Evolutionary conservation across 1,140 invertebrate genomes (phyloP).

Genomic region (Fopius arisanus): DNA sequence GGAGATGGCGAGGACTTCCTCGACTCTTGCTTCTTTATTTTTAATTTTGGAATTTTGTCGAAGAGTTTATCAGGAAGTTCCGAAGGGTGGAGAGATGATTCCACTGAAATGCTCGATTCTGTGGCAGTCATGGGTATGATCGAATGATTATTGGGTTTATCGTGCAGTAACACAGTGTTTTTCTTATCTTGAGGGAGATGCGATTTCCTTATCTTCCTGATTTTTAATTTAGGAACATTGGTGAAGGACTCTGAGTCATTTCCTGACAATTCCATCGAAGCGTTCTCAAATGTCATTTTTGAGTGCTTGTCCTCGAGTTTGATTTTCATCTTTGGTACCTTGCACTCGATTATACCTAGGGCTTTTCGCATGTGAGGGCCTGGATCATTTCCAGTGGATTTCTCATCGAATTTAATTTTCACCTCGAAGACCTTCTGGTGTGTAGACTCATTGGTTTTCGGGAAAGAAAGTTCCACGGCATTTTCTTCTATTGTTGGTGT

Average conservation of each 20-base stretch:
- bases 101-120: neutral
- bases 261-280: conserved; percentile 39
- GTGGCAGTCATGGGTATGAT: neutral
- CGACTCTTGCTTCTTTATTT: conserved; percentile 45
- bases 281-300: conserved; percentile 47
- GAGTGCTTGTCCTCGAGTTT: conserved; percentile 54
- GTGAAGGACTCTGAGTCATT: conserved; percentile 37
- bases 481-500: conserved; percentile 56
- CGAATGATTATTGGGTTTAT: neutral
- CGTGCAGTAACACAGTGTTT: neutral
- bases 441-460: conserved; percentile 35
- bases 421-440: conserved; percentile 37
- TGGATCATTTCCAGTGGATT: conserved; percentile 25
- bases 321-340: conserved; percentile 60
- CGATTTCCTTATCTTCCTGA: conserved; percentile 48
- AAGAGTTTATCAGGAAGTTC: neutral
- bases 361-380: conserved; percentile 13
- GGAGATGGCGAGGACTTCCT: conserved; percentile 2
- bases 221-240: conserved; percentile 53
- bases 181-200: conserved; percentile 11
- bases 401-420: conserved; percentile 43
- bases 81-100: neutral
- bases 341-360: conserved; percentile 38
- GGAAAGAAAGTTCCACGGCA: conserved; percentile 47
- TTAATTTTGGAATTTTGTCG: conserved; percentile 49